A percentile compares a stretch with the other conserved stretches of the same genome.
phyloP scores from a whole-genome alignment of 1,140 invertebrate genomes.

The Ditylenchus dipsaci region DNA sequence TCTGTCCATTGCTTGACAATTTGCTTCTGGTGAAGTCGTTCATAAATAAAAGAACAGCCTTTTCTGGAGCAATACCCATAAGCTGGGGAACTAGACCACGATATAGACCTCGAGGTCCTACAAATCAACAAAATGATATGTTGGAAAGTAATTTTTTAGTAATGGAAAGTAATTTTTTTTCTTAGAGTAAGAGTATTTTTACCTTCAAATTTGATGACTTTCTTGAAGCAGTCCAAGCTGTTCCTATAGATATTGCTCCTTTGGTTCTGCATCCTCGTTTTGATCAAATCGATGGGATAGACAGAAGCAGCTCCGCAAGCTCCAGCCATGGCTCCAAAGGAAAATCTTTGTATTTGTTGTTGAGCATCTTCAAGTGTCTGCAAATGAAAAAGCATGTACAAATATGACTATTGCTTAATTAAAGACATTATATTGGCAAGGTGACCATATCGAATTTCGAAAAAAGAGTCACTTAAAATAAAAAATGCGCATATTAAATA shows the following conservation, averaged over 20 bases:
- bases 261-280: constrained; percentile 96
- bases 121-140: constrained; percentile 3
- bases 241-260: constrained; percentile 76
- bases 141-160: too few relatives aligned
- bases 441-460: too few relatives aligned
- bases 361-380: too few relatives aligned
- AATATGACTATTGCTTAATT: too few relatives aligned
- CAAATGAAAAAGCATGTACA: too few relatives aligned
- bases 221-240: constrained; percentile 85
- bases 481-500: too few relatives aligned
- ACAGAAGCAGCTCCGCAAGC: not conserved
- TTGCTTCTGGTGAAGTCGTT: constrained; percentile 94
- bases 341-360: too few relatives aligned
- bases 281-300: constrained; percentile 97
- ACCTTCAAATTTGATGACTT: constrained; percentile 90
- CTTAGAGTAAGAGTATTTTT: not conserved
- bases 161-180: too few relatives aligned
- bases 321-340: not conserved
- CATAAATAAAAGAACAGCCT: constrained; percentile 94
- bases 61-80: constrained; percentile 98
- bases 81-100: constrained; percentile 88
- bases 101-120: constrained; percentile 77
- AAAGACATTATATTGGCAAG: too few relatives aligned
- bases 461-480: too few relatives aligned
- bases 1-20: constrained; percentile 69